Base-by-base conservation (phyloP, 2,113 vertebrate genomes). In the Camelus dromedarius region DNA sequence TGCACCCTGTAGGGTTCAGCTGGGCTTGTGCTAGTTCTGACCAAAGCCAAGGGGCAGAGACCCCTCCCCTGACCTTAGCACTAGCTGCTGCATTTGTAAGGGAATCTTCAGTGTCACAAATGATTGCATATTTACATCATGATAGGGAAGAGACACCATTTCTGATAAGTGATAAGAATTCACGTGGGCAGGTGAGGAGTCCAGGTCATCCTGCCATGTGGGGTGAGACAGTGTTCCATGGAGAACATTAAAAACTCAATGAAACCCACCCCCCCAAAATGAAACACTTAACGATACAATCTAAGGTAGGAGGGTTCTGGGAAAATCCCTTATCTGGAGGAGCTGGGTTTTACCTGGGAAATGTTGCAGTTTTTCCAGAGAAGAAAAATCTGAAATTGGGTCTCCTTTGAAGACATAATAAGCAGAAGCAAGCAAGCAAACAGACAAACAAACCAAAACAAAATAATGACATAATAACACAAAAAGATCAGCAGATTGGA, bases 11-110 rank as follows among this genome's bases (percentile, higher is more conserved):
- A 13, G 64, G 56, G 35, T 46, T 16, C 12, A 5, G 32, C 32
- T n/a, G 24, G 35, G 20, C 77, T 22, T 30, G 60, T 58, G 67
- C 79, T 52, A 54, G 38, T 35, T 1, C 22, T 19, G 32, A 54
- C 8, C 4, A 22, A n/a, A 35, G 18, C 7, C 26, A 32, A 42
- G 0, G 35, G 16, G 16, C 69, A 22, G 10, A 26, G 24, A 2
- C 30, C 14, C 11, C 1, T 16, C 26, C 3, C 35, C 28, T 9
- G 24, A 38, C 64, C 75, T 62, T n/a, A 30, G 15, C 18, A 0
- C 4, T 30, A 30, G 19, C 9, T 6, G 24, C 76, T 52, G 50
- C 6, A 0, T 50, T 75, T 52, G 9, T 32, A 66, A 72, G 60
- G 30, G 18, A 30, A 3, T 35, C 30, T 67, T 38, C 28, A 32